Conservation (phyloP, 2,113 vertebrate genomes). For the Phrynocephalus versicolor region DNA sequence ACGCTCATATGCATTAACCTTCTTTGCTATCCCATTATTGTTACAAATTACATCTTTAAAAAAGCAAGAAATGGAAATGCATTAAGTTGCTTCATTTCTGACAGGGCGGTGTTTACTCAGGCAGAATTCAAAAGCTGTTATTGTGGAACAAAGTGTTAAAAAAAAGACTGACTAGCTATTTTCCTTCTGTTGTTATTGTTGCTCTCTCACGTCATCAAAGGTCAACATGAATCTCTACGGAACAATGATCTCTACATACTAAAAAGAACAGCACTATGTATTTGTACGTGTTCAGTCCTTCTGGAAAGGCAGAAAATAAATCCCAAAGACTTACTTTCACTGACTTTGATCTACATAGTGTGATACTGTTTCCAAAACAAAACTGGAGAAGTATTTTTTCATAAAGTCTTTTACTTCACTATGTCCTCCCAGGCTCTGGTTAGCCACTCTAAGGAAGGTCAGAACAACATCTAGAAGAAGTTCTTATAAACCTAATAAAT, state of each 20-base stretch:
- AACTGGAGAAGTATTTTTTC: background rate
- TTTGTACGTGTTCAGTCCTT: background rate
- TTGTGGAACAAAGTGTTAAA: background rate
- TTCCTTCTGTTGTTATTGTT: background rate
- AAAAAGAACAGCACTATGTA: background rate
- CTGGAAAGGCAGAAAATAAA: background rate
- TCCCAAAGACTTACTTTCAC: background rate
- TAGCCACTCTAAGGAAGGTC: no score
- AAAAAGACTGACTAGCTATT: background rate
- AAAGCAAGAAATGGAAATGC: background rate
- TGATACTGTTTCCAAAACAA: background rate
- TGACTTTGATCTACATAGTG: background rate
- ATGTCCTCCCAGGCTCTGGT: no score
- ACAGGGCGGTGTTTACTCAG: background rate
- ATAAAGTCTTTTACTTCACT: no score
- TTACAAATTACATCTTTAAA: conserved; percentile 33
- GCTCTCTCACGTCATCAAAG: background rate
- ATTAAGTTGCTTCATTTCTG: background rate
- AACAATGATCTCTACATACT: background rate
- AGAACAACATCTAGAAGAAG: no score
- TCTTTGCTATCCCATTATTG: conserved; percentile 13
- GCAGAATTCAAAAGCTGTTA: background rate
- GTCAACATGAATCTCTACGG: background rate
- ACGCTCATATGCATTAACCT: conserved; percentile 26
- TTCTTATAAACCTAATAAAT: no score